Conservation (phyloP, 2,888 invertebrate species). For the Syrista parreyssii region DNA sequence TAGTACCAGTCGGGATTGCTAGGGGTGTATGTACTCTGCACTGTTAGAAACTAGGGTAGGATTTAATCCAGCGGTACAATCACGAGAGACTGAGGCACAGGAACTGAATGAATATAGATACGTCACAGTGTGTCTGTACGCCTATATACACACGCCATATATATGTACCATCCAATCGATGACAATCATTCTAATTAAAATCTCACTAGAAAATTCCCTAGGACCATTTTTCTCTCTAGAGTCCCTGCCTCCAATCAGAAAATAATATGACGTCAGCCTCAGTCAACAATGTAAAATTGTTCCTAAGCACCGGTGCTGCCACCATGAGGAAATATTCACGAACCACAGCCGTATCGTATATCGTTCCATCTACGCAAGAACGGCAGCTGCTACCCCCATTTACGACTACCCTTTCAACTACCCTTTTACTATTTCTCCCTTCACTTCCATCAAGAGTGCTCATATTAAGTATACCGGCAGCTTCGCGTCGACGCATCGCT, state of each 20-base stretch:
- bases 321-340: not conserved
- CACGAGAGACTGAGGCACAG: not conserved
- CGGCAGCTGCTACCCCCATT: conserved; percentile 19
- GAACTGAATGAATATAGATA: not conserved
- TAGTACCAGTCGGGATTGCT: not conserved
- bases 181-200: not conserved
- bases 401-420: conserved; percentile 6
- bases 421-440: not conserved
- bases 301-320: not conserved
- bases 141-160: not conserved
- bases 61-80: not conserved
- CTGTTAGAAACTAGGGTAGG: not conserved
- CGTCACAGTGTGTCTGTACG: not conserved
- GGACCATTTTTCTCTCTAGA: not conserved
- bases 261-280: not conserved
- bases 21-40: not conserved
- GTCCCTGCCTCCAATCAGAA: not conserved
- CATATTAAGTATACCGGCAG: not conserved
- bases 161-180: not conserved
- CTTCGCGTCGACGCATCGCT: not conserved
- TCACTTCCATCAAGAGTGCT: not conserved
- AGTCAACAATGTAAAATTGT: not conserved
- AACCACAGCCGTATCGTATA: not conserved
- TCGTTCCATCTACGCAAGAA: conserved; percentile 1
- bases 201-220: not conserved